A percentile compares a stretch with the other conserved stretches of the same genome.
phyloP scores from a whole-genome alignment of 2,888 invertebrate genomes.

The Oxycera nigricornis region DNA sequence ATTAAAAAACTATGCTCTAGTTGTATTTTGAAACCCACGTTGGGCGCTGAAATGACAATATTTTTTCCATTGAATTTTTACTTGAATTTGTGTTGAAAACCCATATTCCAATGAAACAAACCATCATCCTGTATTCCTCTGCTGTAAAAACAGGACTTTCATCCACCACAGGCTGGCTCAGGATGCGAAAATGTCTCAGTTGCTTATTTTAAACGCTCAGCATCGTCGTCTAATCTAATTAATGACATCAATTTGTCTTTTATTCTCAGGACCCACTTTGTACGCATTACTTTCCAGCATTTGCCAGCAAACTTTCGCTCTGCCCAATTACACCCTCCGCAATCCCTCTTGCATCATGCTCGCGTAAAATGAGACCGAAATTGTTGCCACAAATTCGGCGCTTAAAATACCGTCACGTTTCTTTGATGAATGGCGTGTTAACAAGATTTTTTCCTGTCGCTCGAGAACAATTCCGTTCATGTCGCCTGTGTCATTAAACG shows the following conservation, averaged over 20 bases:
- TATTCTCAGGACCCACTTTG: conserved; percentile 20
- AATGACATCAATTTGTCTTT: conserved; percentile 58
- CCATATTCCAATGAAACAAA: no score
- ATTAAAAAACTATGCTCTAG: no score
- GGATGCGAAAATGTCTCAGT: conserved; percentile 5
- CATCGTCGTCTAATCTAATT: conserved; percentile 52
- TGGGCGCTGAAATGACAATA: no score
- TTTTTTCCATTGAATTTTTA: no score
- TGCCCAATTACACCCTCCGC: neutral
- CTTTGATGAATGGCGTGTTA: conserved; percentile 61
- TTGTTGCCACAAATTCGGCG: conserved; percentile 51
- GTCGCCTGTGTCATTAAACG: conserved; percentile 19
- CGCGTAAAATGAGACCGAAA: conserved; percentile 44
- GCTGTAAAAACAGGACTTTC: no score
- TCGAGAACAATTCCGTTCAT: neutral
- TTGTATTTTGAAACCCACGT: no score
- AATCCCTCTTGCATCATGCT: neutral
- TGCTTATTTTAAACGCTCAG: conserved; percentile 1
- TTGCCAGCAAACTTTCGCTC: neutral
- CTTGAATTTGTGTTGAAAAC: no score
- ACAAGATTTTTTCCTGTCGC: conserved; percentile 59
- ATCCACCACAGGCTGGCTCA: no score
- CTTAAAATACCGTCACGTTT: conserved; percentile 52
- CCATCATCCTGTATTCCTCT: no score
- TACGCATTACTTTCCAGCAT: neutral